Base-by-base conservation (phyloP, 2,797 vertebrate species). In the Pangasius mekongensis region DNA sequence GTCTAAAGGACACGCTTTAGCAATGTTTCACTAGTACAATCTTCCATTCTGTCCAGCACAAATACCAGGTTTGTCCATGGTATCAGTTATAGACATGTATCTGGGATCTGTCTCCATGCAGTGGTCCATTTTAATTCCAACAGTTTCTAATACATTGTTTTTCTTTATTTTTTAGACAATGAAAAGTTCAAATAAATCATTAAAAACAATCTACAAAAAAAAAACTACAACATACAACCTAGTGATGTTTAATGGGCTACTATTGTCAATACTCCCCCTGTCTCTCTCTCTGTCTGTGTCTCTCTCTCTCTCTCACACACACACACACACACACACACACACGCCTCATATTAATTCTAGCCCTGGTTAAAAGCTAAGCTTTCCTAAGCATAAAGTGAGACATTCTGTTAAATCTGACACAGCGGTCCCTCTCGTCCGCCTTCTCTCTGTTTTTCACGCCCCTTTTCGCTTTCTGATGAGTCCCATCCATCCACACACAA, bases 401-500 rank as follows among this genome's bases (percentile, higher is more conserved):
- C 95, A 90, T 96, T 93, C 91, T 95, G 94, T 94, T 94, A 90
- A 93, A 92, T 91, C 94, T 97, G 97, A 96, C 96, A 96, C 96
- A 96, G 95, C 93, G 91, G 86, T 92, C 91, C 94, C 94, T 95
- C 97, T 97, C 96, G 94, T 94, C 94, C 86, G 90, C 90, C 96
- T 90, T 91, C 88, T 90, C 93, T 95, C 94, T 93, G 58, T 90
- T 89, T 82, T 91, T 80, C 83, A 58, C 64, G 76, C 89, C 89
- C 89, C 89, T 92, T 95, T 96, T 95, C 93, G 95, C 95, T 94
- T 94, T 92, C 93, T 91, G 94, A 96, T 95, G 94, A 94, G 94
- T 96, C 95, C 92, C 95, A 95, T 96, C 96, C 94, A 95, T 95
- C 94, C 94, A 90, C 89, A 95, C 92, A 99, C 97, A 98, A 98